A percentile compares a stretch with the other conserved stretches of the same genome.
These are phyloP conservation scores for Enhydra lutris DNA, from an alignment of 2,113 vertebrate genomes.

Conservation along the genomic window DNA sequence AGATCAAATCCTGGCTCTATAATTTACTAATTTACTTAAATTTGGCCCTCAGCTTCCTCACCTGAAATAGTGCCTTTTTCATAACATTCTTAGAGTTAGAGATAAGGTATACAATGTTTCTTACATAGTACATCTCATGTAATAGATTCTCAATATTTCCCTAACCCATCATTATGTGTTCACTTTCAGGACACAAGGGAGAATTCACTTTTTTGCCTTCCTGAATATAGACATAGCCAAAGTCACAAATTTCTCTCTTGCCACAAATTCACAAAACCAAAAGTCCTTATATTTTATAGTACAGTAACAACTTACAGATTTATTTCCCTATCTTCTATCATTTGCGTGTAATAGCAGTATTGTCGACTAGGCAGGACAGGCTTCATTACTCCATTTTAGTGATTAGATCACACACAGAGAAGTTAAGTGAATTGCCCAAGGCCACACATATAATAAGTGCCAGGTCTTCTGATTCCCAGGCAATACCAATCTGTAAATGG, in stretches of 20 bases:
- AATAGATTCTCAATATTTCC: background rate
- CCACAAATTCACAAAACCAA: background rate
- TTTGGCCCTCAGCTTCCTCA: background rate
- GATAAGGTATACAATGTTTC: background rate
- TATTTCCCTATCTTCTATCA: background rate
- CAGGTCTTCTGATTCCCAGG: background rate
- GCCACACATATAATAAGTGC: background rate
- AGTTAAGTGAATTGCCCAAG: background rate
- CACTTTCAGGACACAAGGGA: background rate
- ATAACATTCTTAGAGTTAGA: background rate
- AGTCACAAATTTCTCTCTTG: background rate
- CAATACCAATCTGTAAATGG: background rate
- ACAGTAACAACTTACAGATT: background rate
- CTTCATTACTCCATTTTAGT: background rate
- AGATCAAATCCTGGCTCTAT: background rate
- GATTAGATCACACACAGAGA: slow-evolving; percentile 23
- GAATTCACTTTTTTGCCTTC: background rate
- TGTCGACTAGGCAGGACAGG: background rate
- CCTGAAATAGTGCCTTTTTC: background rate
- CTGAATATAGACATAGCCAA: background rate
- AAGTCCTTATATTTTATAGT: background rate
- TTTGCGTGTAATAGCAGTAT: background rate
- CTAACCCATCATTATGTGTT: background rate
- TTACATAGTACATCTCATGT: background rate
- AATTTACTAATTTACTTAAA: slow-evolving; percentile 4